Evolutionary conservation across 2,888 invertebrate species (phyloP), one percentile per base, ranked within the genome.

Genomic region (Pseudanteris insignis): DNA sequence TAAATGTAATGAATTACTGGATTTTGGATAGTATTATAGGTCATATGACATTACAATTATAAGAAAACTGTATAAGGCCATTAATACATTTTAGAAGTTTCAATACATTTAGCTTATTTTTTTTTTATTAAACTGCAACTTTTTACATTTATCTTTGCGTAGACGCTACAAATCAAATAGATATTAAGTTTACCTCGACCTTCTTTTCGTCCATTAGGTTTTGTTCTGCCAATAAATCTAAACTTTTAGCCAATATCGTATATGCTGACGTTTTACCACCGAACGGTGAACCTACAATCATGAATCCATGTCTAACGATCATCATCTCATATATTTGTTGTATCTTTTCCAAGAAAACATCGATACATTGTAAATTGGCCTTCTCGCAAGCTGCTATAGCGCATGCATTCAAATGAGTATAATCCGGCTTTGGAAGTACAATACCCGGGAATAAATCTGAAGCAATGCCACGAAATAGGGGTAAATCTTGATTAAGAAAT

Each of bases 401-500:
- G 5, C 88, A 88, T 11, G 83, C 81, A 66, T 90, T 86, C 55
- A 92, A 83, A 4, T 87, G 79, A 0, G 87, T 88, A 74, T 96
- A 89, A 70, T 95, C 95, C 0, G 94, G 89, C 53, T 85, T 83
- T 0, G 92, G 91, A 13, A 95, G 81, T 0, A 84, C 83, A 0
- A 94, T 84, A 0, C 94, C 94, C 2, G 96, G 96, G 80, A 97
- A 97, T 72, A 96, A 81, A 83, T 96, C 96, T 0, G 94, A 91
- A 9, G 94, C 92, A 46, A 96, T 96, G 40, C 95, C 96, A 84
- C 81, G 46, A 9, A 96, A 96, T 2, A 96, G 81, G 0, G 94
- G 94, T 14, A 96, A 86, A 73, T 92, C 92, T 67, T 91, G 94
- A 40, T 89, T 89, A 57, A 96, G 84, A 75, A 96, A 96, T 79